Evolutionary conservation across 2,888 invertebrate genomes (phyloP), one percentile per base, ranked within the genome.

Genomic region (Acanthoscelides obtectus): DNA sequence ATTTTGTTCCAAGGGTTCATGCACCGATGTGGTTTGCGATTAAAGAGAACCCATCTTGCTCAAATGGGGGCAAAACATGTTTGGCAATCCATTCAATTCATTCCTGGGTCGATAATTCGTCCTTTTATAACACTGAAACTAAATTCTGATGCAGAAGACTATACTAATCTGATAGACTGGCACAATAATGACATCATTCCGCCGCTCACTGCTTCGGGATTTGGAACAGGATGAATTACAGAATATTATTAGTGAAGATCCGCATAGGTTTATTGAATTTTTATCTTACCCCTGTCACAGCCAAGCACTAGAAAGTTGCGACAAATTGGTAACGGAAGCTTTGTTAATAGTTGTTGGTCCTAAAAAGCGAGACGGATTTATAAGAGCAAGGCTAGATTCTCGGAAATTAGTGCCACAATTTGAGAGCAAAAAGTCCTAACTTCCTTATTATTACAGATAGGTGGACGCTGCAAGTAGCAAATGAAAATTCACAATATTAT

Each of bases 111-210:
- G 66, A 5, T 66, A 21, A n/a, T 8, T 20, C 66, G 66, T 66
- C 1, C 20, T n/a, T 66, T 66, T 66, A 66, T 70, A 70, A 70
- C 22, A 22, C 66, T 20, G 20, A 68, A 66, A 70, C 66, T 70
- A 66, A 70, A 68, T 70, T 70, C 68, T 70, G 70, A 70, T 20
- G 22, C 71, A 71, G 64, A 22, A 27, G 68, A 71, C 1, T 71
- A 68, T 25, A 71, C 22, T n/a, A 19, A 27, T 64, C 69, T 71
- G 64, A 71, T 69, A 69, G 71, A 71, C 64, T 69, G 68, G 71
- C 69, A 69, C 27, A 71, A 27, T 65, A 71, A 45, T 22, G 25
- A 69, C 2, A 21, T 69, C n/a, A 64, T 68, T 64, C 68, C 69
- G 45, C 3, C 22, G 22, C 68, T 3, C 45, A 6, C 22, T 70